Evolutionary conservation across 2,888 invertebrate species (phyloP), one percentile per base, ranked within the genome.

Genomic region (Mythimna vitellina): DNA sequence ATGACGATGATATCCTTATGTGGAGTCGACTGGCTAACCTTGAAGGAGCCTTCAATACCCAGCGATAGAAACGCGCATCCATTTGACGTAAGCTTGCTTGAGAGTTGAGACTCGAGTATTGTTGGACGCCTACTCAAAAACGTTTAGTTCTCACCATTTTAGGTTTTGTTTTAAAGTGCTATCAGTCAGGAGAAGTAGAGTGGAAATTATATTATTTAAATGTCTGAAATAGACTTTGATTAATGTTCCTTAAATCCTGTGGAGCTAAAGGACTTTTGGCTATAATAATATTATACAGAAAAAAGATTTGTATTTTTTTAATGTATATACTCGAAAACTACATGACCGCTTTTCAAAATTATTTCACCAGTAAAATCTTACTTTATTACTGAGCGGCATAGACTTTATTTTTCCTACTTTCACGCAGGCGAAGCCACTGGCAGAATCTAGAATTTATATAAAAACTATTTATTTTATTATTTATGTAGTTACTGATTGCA

Each of bases 1-100:
- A 93, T 94, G 87, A 85, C 89, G 85, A 76, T 78, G 80, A 65
- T 60, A 38, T 89, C 93, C 94, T 89, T 92, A 89, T 90, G 82
- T 78, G 90, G 93, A 87, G 87, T 85, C 9, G 49, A 51, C 88
- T 87, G 66, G 87, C 78, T 82, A 85, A 85, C 95, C 94, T 95
- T 94, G 92, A 79, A 69, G 68, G 65, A 78, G 76, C 80, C 80
- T 84, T 82, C 76, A 62, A 76, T 77, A 78, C 80, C 79, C 71
- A 65, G 58, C 76, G 71, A 80, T 68, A 80, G 82, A 70, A 84
- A 73, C 79, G 78, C 82, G 73, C 80, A 76, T 82, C 78, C 76
- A 81, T 82, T 86, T 76, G 76, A 63, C 63, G 71, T 65, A 42
- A 53, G 42, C 25, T 38, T 49, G 65, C 68, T 79, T 56, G 74